Base-by-base conservation (phyloP, 2,113 vertebrate genomes). In the Bos javanicus region DNA sequence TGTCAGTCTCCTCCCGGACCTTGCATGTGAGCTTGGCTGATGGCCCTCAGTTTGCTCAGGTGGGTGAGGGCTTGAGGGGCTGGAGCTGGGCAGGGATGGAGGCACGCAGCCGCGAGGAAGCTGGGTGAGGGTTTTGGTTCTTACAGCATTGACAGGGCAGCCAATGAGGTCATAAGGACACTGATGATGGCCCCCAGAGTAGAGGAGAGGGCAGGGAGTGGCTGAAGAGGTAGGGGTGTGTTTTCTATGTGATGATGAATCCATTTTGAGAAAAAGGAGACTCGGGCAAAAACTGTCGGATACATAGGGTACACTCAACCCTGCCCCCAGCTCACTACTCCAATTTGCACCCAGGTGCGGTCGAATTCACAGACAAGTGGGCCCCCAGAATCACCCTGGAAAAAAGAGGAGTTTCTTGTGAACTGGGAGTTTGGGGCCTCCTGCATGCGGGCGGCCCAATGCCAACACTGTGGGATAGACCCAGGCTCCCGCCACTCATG, bases 341-440 rank as follows among this genome's bases (percentile, higher is more conserved):
- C 98, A 67, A 98, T 86, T 92, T 98, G 98, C 36, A 94, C 1
- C 98, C 98, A 98, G 23, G 19, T 82, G 3, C 7, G 17, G 46
- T 98, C 91, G 92, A 56, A 7, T n/a, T 97, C 91, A 78, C 98
- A 98, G 30, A 97, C 96, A 7, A 98, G 97, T 0, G 98, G 98
- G 23, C 98, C 96, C 17, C 98, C 98, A 43, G 98, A 98, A 74
- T 98, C 98, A 25, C 98, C 98, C 98, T 98, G 86, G 39, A 86
- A 97, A 90, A 83, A 94, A 80, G 36, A 82, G 30, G 28, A 23
- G 5, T 83, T 56, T 88, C 81, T 56, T 76, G 36, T 82, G 30
- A 87, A 23, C 17, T 17, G 9, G 28, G 23, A 15, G 43, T 30
- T 1, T 23, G 17, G 50, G 12, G 25, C 28, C 16, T 87, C 67